Evolutionary conservation across 2,113 vertebrate species (phyloP), one percentile per base, ranked within the genome.

Genomic region (Melospiza melodia): DNA sequence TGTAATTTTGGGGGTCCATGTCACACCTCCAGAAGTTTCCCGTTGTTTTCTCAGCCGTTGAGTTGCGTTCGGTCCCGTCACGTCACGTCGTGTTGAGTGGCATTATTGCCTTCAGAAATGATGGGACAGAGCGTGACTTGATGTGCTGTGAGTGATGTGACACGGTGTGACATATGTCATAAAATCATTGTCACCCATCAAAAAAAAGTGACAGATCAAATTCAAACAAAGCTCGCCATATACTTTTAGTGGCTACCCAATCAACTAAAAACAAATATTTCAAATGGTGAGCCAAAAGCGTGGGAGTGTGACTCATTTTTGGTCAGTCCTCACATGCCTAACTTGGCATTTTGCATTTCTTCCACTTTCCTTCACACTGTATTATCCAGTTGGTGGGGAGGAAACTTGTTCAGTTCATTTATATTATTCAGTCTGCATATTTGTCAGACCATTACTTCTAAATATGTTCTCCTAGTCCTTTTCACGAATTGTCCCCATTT

Each of bases 161-260:
- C 63, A 84, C 62, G 6, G 54, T 65, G 80, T 92, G 93, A 84
- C 93, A 96, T 46, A 88, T 95, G 93, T 95, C 96, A 94, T 83
- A 87, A 96, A 97, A 93, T 92, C 92, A 94, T 88, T 96, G 93
- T 89, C 89, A 88, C 82, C 76, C 94, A 87, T 95, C 88, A 92
- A 87, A 93, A 95, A 90, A 83, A 91, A 78, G 51, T 96, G 96
- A 95, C 87, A 97, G 88, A 89, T 95, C 71, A 80, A 84, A 95
- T 93, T 80, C 88, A 91, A 90, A 65, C 86, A 88, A 91, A 89
- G 33, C 71, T 90, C 77, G 72, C 89, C 67, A 68, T 67, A 71
- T 28, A 73, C 46, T 96, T 96, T 94, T 93, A 55, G 81, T 96
- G 79, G 84, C 94, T 95, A 95, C 51, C 57, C 86, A 94, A 94